Conservation (phyloP, 2,888 invertebrate genomes). For the Stegana nigrithorax region DNA sequence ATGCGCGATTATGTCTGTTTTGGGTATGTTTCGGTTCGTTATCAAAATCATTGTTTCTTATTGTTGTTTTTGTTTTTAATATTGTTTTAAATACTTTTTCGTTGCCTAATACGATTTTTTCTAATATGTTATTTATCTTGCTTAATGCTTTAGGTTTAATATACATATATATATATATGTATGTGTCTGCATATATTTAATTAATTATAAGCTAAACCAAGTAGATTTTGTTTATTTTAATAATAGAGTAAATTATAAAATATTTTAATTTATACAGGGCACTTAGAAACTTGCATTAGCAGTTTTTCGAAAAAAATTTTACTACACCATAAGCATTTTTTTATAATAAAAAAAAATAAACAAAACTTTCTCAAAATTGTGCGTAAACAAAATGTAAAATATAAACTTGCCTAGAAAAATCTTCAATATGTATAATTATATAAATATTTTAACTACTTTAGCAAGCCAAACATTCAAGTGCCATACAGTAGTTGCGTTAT, state of each 20-base stretch:
- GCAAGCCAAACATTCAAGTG: background rate
- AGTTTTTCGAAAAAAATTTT: slow-evolving; percentile 12
- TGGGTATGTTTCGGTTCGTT: slow-evolving; percentile 53
- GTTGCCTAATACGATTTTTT: slow-evolving; percentile 22
- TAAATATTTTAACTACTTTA: slow-evolving; percentile 10
- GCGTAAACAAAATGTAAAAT: slow-evolving; percentile 1
- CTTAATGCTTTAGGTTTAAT: background rate
- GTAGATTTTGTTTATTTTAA: background rate
- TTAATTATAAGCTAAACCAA: slow-evolving; percentile 11
- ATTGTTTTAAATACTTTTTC: slow-evolving; percentile 26
- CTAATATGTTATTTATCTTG: background rate
- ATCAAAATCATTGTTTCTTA: background rate
- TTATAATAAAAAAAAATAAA: background rate
- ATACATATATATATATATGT: background rate
- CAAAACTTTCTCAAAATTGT: too few species aligned
- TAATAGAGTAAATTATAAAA: slow-evolving; percentile 42
- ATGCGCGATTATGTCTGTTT: slow-evolving; percentile 58
- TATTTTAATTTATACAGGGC: slow-evolving; percentile 30
- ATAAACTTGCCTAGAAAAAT: slow-evolving; percentile 8
- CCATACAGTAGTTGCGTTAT: too few species aligned
- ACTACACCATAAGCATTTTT: slow-evolving; percentile 10
- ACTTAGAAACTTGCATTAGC: slow-evolving; percentile 20
- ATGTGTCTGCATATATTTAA: background rate
- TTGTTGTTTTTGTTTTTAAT: background rate
- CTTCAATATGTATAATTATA: slow-evolving; percentile 2